A percentile compares a stretch with the other conserved stretches of the same genome.
These are phyloP conservation scores for Vanessa cardui DNA, from an alignment of 2,888 invertebrate species.

Conservation along the genomic window DNA sequence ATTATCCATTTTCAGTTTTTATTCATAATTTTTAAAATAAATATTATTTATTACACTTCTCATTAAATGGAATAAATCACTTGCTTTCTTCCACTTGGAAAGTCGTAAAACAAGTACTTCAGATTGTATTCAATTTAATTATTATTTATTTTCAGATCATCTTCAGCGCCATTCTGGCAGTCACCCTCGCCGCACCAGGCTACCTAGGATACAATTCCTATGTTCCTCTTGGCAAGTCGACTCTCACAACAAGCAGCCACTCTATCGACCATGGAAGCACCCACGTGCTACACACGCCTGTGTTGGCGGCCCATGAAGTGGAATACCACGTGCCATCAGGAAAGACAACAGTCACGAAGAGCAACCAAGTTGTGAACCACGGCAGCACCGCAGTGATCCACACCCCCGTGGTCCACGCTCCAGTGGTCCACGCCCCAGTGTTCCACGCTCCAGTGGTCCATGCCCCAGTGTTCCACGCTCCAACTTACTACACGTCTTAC, in stretches of 20 bases:
- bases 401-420: constrained; percentile 40
- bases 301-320: constrained; percentile 50
- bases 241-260: constrained; percentile 52
- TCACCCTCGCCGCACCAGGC: constrained; percentile 52
- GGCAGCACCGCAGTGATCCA: constrained; percentile 51
- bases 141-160: constrained; percentile 48
- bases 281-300: constrained; percentile 47
- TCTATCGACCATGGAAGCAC: constrained; percentile 50
- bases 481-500: constrained; percentile 37
- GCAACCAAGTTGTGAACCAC: constrained; percentile 67
- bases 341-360: constrained; percentile 57
- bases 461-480: constrained; percentile 48
- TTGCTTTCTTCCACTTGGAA: too few species aligned
- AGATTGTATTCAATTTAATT: too few species aligned
- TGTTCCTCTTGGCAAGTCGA: constrained; percentile 50
- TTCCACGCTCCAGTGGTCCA: too few species aligned
- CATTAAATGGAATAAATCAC: too few species aligned
- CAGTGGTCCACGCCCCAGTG: too few species aligned
- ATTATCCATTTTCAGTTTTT: too few species aligned
- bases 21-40: too few species aligned
- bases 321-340: constrained; percentile 49
- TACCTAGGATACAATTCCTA: constrained; percentile 52
- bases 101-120: too few species aligned
- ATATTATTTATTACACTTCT: too few species aligned
- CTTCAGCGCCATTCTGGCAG: constrained; percentile 54